These are phyloP conservation scores for Diachasma alloeum DNA, from an alignment of 1,140 invertebrate species.

Conservation along the genomic window DNA sequence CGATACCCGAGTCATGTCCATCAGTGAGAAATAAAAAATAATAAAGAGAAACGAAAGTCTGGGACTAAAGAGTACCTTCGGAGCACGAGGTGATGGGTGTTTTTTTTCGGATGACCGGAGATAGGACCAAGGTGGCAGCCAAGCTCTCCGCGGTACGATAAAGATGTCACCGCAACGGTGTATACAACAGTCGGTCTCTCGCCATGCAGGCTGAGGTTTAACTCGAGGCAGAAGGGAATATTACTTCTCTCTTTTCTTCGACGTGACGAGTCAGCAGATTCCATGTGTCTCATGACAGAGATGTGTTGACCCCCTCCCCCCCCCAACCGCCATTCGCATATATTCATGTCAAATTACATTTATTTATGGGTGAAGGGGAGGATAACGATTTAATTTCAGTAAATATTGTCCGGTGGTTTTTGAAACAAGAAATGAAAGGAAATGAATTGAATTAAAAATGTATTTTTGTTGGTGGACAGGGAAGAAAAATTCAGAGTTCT, in stretches of 20 bases:
- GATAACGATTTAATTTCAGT: background rate
- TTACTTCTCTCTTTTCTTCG: background rate
- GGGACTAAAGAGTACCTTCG: background rate
- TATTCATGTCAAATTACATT: constrained; percentile 12
- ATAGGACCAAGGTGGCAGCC: background rate
- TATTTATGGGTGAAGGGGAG: background rate
- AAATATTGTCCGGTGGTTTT: background rate
- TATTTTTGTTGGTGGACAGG: too few relatives aligned
- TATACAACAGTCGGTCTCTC: constrained; percentile 23
- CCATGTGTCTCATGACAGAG: constrained; percentile 19
- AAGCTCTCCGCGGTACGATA: constrained; percentile 36
- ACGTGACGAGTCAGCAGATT: constrained; percentile 40
- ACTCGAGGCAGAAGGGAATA: constrained; percentile 10
- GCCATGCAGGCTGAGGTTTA: constrained; percentile 42
- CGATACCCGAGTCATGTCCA: constrained; percentile 12
- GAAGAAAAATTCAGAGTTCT: too few relatives aligned
- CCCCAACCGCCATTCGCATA: background rate
- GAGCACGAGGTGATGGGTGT: constrained; percentile 19
- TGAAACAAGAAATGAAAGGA: background rate
- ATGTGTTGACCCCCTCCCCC: background rate
- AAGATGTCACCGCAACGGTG: constrained; percentile 54
- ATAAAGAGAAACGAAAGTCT: background rate
- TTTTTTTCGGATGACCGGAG: constrained; percentile 22
- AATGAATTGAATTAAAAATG: too few relatives aligned
- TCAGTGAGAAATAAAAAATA: background rate